These are phyloP conservation scores for Clamator glandarius DNA, from an alignment of 2,797 vertebrate species.

Conservation along the genomic window DNA sequence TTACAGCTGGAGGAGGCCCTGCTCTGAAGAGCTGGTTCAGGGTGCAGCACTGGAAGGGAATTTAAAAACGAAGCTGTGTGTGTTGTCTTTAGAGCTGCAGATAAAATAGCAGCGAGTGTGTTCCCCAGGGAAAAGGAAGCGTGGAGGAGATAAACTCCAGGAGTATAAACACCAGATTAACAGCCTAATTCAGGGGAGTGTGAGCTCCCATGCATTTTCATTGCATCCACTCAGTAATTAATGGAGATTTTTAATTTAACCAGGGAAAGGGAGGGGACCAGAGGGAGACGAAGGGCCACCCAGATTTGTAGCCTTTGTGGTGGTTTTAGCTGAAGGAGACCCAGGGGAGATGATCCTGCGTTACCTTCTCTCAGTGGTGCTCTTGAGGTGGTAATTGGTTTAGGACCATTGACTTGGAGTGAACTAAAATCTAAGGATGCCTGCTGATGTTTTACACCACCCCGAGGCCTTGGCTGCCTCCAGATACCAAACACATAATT, in stretches of 20 bases:
- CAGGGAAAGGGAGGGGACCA: not conserved
- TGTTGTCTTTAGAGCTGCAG: conserved; percentile 49
- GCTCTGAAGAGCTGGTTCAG: conserved; percentile 34
- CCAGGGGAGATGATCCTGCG: not conserved
- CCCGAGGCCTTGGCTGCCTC: not conserved
- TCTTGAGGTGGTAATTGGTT: not conserved
- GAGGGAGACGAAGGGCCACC: not conserved
- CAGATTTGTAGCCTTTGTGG: not conserved
- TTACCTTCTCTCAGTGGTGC: not conserved
- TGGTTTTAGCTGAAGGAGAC: not conserved
- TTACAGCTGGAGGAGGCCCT: not conserved
- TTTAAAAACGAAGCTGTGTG: not conserved
- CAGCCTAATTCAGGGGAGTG: not conserved
- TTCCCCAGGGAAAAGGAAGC: not conserved
- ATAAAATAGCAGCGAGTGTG: conserved; percentile 42
- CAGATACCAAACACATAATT: not conserved
- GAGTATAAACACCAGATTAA: conserved; percentile 16
- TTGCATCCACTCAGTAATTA: not conserved
- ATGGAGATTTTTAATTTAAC: not conserved
- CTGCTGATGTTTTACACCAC: not conserved
- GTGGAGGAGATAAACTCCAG: conserved; percentile 17
- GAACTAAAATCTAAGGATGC: not conserved
- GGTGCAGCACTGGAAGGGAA: conserved; percentile 1
- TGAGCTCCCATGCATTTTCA: not conserved
- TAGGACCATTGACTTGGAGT: not conserved